Evolutionary conservation across 2,113 vertebrate genomes (phyloP).

Genomic region (Eolophus roseicapilla): DNA sequence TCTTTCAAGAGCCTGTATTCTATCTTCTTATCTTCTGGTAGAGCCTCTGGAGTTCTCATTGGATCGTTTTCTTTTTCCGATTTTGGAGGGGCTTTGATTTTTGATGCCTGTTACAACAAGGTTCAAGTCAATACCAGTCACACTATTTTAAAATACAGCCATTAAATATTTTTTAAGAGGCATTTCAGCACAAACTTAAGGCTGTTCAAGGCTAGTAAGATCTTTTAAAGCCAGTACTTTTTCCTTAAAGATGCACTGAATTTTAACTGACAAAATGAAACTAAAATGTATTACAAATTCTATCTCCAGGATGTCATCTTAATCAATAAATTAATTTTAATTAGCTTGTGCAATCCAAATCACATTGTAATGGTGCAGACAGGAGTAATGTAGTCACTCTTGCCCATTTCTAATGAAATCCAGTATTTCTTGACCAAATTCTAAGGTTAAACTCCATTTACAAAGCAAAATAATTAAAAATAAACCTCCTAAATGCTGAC

Average conservation of each 20-base stretch:
- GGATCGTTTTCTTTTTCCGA: slow-evolving; percentile 97
- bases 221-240: not conserved
- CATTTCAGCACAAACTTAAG: not conserved
- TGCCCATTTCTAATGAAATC: not conserved
- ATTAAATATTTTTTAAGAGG: not conserved
- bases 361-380: not conserved
- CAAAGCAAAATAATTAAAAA: not conserved
- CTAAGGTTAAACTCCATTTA: not conserved
- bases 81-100: slow-evolving; percentile 84
- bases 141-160: not conserved
- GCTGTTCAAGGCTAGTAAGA: not conserved
- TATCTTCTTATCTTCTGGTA: slow-evolving; percentile 86
- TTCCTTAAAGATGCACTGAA: not conserved
- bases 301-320: not conserved
- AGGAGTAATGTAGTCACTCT: not conserved
- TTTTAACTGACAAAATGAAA: not conserved
- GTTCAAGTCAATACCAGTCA: not conserved
- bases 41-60: slow-evolving; percentile 82
- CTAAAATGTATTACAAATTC: not conserved
- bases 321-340: not conserved
- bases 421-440: not conserved
- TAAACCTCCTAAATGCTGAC: not conserved
- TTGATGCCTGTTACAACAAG: slow-evolving; percentile 82
- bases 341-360: not conserved
- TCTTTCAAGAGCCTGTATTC: slow-evolving; percentile 89